Conservation (phyloP, 1,140 invertebrate species). For the Drosophila oshimai region DNA sequence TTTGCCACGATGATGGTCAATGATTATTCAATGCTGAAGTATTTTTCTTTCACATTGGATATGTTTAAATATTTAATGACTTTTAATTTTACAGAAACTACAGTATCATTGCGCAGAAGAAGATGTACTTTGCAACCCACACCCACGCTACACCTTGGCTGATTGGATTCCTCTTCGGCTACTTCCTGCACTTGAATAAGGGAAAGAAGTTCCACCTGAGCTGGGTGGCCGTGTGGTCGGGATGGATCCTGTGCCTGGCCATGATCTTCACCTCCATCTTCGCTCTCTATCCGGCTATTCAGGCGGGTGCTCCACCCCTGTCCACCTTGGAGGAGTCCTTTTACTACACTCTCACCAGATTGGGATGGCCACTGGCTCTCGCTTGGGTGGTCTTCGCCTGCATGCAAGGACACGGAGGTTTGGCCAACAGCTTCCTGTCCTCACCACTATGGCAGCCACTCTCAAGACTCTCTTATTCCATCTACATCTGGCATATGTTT, state of each 20-base stretch:
- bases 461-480: constrained; percentile 83
- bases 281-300: constrained; percentile 58
- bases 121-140: constrained; percentile 51
- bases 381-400: constrained; percentile 88
- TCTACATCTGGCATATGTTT: constrained; percentile 83
- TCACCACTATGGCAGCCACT: constrained; percentile 83
- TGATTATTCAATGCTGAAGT: constrained; percentile 19
- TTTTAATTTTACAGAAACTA: no score
- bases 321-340: constrained; percentile 83
- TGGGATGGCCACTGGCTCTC: constrained; percentile 85
- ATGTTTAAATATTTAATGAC: neutral
- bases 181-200: constrained; percentile 40
- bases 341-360: constrained; percentile 86
- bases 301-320: constrained; percentile 41
- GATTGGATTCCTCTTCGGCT: constrained; percentile 56
- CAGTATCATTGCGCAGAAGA: neutral
- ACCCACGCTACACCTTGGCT: constrained; percentile 55
- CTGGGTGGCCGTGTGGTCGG: constrained; percentile 11
- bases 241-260: constrained; percentile 57
- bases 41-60: neutral
- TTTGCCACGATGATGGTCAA: constrained; percentile 47
- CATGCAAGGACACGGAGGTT: constrained; percentile 85
- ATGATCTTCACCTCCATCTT: constrained; percentile 69
- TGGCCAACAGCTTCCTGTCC: constrained; percentile 83
- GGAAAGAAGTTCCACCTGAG: constrained; percentile 25